Evolutionary conservation across 2,113 vertebrate species (phyloP).

Genomic region (Catharus minimus): DNA sequence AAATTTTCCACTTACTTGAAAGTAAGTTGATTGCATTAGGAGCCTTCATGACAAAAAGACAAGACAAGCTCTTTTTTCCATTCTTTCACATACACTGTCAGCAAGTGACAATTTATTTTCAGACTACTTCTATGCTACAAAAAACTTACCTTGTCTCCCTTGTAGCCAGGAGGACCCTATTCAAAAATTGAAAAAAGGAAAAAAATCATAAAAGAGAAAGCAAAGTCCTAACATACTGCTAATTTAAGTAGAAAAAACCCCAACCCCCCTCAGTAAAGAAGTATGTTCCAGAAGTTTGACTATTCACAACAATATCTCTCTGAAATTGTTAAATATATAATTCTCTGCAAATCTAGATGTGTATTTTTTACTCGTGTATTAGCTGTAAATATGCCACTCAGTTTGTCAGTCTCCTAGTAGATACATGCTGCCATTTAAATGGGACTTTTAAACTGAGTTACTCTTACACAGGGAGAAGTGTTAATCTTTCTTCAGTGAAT

Average conservation of each 20-base stretch:
- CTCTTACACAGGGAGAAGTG: neutral
- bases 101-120: neutral
- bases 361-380: neutral
- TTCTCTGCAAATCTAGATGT: neutral
- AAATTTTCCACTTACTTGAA: neutral
- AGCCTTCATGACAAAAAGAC: neutral
- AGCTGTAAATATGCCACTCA: neutral
- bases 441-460: neutral
- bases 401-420: neutral
- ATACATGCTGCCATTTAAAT: neutral
- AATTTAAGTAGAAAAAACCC: neutral
- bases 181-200: neutral
- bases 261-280: neutral
- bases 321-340: neutral
- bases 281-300: neutral
- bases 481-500: neutral
- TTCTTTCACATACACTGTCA: neutral
- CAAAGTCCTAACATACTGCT: neutral
- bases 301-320: neutral
- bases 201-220: neutral
- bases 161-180: conserved; percentile 83
- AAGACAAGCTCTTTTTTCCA: neutral
- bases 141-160: conserved; percentile 84
- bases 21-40: neutral
- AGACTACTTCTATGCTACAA: neutral